Evolutionary conservation across 2,888 invertebrate genomes (phyloP).

Genomic region (Himalopsyche japonica): DNA sequence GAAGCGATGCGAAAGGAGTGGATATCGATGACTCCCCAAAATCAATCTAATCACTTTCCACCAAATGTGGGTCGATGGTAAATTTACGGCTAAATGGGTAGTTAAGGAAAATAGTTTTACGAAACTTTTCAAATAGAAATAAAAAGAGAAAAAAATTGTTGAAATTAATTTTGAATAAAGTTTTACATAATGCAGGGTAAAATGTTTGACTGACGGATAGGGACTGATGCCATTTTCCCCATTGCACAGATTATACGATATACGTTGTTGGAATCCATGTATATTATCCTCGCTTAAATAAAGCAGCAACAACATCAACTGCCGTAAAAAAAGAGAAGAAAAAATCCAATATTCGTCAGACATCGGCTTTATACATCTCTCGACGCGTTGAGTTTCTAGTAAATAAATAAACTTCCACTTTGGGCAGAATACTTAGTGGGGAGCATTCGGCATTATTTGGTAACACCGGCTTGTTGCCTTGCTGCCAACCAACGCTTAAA

Average conservation of each 20-base stretch:
- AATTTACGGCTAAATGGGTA: too few species aligned
- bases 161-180: too few species aligned
- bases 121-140: too few species aligned
- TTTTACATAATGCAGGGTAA: too few species aligned
- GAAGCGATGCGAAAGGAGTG: too few species aligned
- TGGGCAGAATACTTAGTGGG: neutral
- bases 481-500: neutral
- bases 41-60: too few species aligned
- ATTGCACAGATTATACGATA: neutral
- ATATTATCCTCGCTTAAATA: neutral
- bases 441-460: neutral
- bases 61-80: too few species aligned
- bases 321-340: neutral
- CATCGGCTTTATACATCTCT: neutral
- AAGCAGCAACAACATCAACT: neutral
- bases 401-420: neutral
- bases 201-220: too few species aligned
- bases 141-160: too few species aligned
- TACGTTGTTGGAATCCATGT: neutral
- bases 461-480: neutral
- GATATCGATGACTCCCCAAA: too few species aligned
- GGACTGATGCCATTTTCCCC: too few species aligned
- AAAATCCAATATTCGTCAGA: neutral
- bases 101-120: too few species aligned
- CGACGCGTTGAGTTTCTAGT: neutral